Evolutionary conservation across 2,797 vertebrate genomes (phyloP).

Genomic region (Sebastes umbrosus): DNA sequence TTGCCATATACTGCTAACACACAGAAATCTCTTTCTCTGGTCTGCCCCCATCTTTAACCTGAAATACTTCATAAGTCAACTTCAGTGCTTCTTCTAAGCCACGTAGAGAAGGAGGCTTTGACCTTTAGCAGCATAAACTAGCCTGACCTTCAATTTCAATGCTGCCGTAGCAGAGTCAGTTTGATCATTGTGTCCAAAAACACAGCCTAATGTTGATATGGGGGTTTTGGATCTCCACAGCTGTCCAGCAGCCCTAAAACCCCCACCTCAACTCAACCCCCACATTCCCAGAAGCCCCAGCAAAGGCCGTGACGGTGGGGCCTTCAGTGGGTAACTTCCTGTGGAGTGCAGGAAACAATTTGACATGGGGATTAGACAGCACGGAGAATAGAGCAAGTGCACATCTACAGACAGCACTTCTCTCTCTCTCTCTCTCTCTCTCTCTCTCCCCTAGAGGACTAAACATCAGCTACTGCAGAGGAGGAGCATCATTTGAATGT

Average conservation of each 20-base stretch:
- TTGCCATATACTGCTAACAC: background rate
- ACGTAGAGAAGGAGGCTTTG: conserved; percentile 12
- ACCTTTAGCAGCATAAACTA: conserved; percentile 52
- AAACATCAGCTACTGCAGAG: conserved; percentile 22
- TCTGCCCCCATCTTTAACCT: background rate
- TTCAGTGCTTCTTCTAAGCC: background rate
- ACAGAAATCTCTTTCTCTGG: background rate
- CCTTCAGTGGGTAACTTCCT: conserved; percentile 77
- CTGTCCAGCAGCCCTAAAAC: conserved; percentile 65
- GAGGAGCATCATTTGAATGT: background rate
- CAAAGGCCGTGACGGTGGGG: conserved; percentile 67
- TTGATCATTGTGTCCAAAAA: conserved; percentile 43
- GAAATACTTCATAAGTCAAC: conserved; percentile 9
- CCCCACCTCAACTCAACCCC: conserved; percentile 11
- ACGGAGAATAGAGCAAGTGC: conserved; percentile 60
- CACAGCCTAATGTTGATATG: conserved; percentile 49
- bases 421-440: background rate
- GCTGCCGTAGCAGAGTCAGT: conserved; percentile 24
- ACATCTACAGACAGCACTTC: conserved; percentile 47
- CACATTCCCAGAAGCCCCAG: conserved; percentile 79
- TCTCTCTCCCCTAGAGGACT: background rate
- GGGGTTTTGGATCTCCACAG: conserved; percentile 67
- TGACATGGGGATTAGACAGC: conserved; percentile 83
- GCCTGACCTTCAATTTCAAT: conserved; percentile 62
- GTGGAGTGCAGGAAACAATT: conserved; percentile 83